These are phyloP conservation scores for Biston betularia DNA, from an alignment of 2,888 invertebrate genomes.

Conservation along the genomic window DNA sequence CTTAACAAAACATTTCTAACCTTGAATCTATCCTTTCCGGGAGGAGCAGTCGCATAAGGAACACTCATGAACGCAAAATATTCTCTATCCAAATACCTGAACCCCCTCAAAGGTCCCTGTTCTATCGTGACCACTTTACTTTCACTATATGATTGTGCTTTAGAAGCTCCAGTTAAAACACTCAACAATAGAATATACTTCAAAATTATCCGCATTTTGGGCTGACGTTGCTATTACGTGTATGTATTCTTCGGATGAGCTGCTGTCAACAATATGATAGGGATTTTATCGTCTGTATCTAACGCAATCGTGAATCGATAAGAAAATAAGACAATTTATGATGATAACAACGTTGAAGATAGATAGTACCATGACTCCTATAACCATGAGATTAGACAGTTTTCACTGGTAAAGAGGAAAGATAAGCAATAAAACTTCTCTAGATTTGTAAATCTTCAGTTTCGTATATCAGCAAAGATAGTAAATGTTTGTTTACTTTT, in stretches of 20 bases:
- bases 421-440: neutral
- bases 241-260: conserved; percentile 20
- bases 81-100: neutral
- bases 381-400: neutral
- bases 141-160: conserved; percentile 12
- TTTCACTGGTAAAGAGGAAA: neutral
- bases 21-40: conserved; percentile 24
- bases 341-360: conserved; percentile 10
- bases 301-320: conserved; percentile 20
- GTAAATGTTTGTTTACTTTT: too few species aligned
- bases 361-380: conserved; percentile 6
- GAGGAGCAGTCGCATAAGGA: conserved; percentile 31
- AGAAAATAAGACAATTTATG: conserved; percentile 21
- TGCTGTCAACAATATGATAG: conserved; percentile 15
- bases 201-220: conserved; percentile 7
- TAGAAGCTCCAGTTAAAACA: neutral
- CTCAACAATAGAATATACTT: conserved; percentile 2
- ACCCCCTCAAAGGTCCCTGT: conserved; percentile 24
- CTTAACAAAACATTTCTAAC: conserved; percentile 2
- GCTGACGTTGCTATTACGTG: neutral
- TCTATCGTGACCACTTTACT: conserved; percentile 19
- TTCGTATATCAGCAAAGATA: too few species aligned
- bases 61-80: conserved; percentile 23
- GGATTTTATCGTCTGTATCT: conserved; percentile 9
- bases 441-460: neutral